These are phyloP conservation scores for Connochaetes taurinus DNA, from an alignment of 2,113 vertebrate genomes.

Conservation along the genomic window DNA sequence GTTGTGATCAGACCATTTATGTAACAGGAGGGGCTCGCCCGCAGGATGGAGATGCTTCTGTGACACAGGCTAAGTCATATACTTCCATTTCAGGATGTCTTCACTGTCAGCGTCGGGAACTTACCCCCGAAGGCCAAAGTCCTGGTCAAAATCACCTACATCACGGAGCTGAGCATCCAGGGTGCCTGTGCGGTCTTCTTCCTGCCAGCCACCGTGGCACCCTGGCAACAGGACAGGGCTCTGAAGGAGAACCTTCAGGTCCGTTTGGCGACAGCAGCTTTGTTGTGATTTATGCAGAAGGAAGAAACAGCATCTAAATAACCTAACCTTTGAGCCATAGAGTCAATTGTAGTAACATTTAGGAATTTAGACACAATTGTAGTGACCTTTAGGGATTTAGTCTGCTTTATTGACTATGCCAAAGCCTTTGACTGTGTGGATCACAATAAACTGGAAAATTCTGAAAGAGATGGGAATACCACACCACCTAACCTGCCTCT, in stretches of 20 bases:
- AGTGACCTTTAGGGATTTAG: background rate
- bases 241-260: constrained; percentile 90
- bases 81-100: constrained; percentile 82
- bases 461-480: too few relatives aligned
- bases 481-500: too few relatives aligned
- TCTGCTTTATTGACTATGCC: background rate
- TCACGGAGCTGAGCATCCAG: constrained; percentile 83
- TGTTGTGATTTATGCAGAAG: background rate
- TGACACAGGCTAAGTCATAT: background rate
- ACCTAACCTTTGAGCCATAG: background rate
- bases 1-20: background rate
- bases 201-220: constrained; percentile 85
- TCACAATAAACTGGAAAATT: too few relatives aligned
- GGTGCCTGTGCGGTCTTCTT: constrained; percentile 78
- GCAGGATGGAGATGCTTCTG: background rate
- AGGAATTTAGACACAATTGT: background rate
- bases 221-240: constrained; percentile 86
- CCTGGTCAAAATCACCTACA: constrained; percentile 90
- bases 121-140: constrained; percentile 84
- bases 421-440: too few relatives aligned
- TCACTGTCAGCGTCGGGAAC: constrained; percentile 91
- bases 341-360: background rate
- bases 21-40: background rate
- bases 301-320: background rate
- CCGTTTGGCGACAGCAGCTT: constrained; percentile 12